These are phyloP conservation scores for Nemoura dubitans DNA, from an alignment of 2,888 invertebrate species.

Conservation along the genomic window DNA sequence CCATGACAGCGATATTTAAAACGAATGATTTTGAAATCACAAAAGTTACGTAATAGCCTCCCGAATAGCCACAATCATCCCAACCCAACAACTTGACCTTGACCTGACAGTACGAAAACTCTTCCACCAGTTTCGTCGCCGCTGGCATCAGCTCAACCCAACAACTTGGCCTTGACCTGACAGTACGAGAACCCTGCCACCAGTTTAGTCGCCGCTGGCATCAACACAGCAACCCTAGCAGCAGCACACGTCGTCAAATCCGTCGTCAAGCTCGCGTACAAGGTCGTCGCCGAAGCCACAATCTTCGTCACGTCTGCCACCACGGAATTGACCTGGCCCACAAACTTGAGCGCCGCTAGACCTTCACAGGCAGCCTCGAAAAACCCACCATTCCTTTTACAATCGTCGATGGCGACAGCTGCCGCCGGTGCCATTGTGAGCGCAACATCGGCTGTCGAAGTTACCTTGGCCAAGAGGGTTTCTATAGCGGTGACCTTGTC, in stretches of 20 bases:
- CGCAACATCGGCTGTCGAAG: background rate
- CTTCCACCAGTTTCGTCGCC: background rate
- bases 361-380: background rate
- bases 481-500: background rate
- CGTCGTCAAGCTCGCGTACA: background rate
- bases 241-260: background rate
- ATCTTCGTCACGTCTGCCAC: background rate
- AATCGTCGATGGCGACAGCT: background rate
- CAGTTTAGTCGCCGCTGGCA: background rate
- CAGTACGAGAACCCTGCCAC: background rate
- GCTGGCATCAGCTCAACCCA: background rate
- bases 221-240: background rate
- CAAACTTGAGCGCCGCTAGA: background rate
- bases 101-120: background rate
- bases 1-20: too few species aligned
- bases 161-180: background rate
- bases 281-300: background rate
- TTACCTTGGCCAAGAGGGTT: background rate
- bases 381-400: background rate
- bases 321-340: background rate
- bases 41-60: too few species aligned
- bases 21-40: too few species aligned
- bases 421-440: background rate
- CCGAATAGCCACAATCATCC: too few species aligned
- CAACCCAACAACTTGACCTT: background rate